phyloP scores from a whole-genome alignment of 2,113 vertebrate species.

The Lophotis ruficrista region DNA sequence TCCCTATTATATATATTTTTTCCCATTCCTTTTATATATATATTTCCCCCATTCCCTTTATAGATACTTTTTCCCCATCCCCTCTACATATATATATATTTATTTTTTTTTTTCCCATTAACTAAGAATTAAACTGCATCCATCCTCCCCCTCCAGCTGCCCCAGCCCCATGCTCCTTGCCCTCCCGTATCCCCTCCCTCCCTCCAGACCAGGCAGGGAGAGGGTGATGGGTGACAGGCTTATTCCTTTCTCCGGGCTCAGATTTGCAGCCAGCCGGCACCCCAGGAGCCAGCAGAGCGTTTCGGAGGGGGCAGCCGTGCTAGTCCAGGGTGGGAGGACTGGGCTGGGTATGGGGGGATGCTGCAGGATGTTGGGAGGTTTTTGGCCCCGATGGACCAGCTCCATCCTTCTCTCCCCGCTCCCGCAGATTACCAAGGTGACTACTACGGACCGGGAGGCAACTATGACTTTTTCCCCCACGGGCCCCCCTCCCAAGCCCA shows the following conservation, averaged over 20 bases:
- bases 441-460: conserved; percentile 91
- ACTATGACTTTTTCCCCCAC: conserved; percentile 97
- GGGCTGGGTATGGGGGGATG: not conserved
- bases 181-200: rapidly evolving
- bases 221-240: not conserved
- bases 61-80: not conserved
- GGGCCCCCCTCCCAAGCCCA: conserved; percentile 96
- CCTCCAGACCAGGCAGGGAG: not conserved
- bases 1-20: not conserved
- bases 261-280: rapidly evolving
- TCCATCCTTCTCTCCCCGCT: not conserved
- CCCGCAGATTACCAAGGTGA: conserved; percentile 93
- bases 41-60: not conserved
- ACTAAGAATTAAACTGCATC: not conserved
- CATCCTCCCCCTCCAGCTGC: too few species aligned
- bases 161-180: not conserved
- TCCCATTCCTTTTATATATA: not conserved
- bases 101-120: not conserved
- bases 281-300: not conserved
- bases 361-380: not conserved
- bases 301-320: not conserved
- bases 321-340: too few species aligned
- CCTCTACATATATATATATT: not conserved
- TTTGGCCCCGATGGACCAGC: rapidly evolving
- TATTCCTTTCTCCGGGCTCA: not conserved